These are phyloP conservation scores for Heterohyrax brucei DNA, from an alignment of 2,797 vertebrate genomes.

Conservation along the genomic window DNA sequence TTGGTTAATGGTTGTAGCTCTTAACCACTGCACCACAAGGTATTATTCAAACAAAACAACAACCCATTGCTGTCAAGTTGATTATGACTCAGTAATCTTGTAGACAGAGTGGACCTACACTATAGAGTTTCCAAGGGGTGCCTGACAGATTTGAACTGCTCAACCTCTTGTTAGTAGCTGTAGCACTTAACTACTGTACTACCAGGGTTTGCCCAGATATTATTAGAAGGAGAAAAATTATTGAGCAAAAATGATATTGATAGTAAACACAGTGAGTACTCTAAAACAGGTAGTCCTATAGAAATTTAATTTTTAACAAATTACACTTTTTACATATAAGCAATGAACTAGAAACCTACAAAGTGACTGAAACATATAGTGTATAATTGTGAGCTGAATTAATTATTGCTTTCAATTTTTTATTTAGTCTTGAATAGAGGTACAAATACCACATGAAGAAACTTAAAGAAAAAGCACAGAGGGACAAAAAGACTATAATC, in stretches of 20 bases:
- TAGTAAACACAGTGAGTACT: neutral
- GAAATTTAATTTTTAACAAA: constrained; percentile 7
- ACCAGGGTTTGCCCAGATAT: neutral
- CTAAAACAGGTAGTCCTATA: neutral
- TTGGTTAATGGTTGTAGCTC: too few species aligned
- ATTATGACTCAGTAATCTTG: too few species aligned
- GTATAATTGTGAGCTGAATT: constrained; percentile 32
- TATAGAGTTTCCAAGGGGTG: too few species aligned
- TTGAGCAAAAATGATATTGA: neutral
- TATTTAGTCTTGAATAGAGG: constrained; percentile 35
- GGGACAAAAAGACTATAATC: constrained; percentile 60
- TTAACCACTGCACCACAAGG: too few species aligned
- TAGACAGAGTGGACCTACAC: too few species aligned
- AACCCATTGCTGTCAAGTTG: too few species aligned
- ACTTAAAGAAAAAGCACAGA: constrained; percentile 47
- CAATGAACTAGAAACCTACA: constrained; percentile 18
- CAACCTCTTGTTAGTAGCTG: too few species aligned
- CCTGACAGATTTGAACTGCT: too few species aligned
- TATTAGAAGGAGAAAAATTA: neutral
- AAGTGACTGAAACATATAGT: neutral
- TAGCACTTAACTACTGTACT: too few species aligned
- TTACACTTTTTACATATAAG: neutral
- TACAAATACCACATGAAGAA: constrained; percentile 56
- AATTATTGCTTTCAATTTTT: constrained; percentile 61
- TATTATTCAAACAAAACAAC: too few species aligned